Percentiles rank a stretch among this genome's conserved stretches.
These are phyloP conservation scores for Mystacides longicornis DNA, from an alignment of 2,888 invertebrate species.

Conservation along the genomic window DNA sequence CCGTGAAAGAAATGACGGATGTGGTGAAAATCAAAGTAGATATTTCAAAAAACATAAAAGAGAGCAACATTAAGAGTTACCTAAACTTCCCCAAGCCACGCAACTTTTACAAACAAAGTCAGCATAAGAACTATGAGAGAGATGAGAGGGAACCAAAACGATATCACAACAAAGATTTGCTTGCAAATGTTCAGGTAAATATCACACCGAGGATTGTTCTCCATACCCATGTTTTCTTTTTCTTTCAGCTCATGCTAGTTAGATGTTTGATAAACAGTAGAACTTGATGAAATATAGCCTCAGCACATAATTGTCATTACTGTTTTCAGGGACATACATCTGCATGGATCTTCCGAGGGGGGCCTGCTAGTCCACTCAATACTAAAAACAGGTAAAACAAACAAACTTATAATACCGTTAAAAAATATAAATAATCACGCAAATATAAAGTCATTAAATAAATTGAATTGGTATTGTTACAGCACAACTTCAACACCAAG, in stretches of 20 bases:
- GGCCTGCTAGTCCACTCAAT: neutral
- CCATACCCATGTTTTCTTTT: too few species aligned
- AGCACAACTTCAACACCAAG: neutral
- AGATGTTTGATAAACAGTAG: too few species aligned
- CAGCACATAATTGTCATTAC: too few species aligned
- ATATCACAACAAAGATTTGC: neutral
- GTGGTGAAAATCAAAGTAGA: neutral
- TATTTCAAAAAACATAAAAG: neutral
- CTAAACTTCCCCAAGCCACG: slow-evolving; percentile 2
- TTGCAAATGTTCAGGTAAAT: neutral
- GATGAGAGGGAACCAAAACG: neutral
- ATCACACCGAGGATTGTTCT: too few species aligned
- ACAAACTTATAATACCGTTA: too few species aligned
- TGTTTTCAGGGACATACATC: neutral
- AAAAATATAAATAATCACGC: too few species aligned
- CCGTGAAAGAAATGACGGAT: neutral
- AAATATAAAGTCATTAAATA: neutral
- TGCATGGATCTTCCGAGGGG: neutral
- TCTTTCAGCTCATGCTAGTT: too few species aligned
- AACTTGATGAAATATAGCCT: too few species aligned
- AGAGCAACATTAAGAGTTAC: neutral
- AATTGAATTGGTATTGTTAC: neutral
- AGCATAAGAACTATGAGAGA: neutral
- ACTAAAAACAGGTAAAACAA: neutral
- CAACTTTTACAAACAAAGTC: neutral